Evolutionary conservation across 2,797 vertebrate species (phyloP).

Genomic region (Neostethus bicornis): DNA sequence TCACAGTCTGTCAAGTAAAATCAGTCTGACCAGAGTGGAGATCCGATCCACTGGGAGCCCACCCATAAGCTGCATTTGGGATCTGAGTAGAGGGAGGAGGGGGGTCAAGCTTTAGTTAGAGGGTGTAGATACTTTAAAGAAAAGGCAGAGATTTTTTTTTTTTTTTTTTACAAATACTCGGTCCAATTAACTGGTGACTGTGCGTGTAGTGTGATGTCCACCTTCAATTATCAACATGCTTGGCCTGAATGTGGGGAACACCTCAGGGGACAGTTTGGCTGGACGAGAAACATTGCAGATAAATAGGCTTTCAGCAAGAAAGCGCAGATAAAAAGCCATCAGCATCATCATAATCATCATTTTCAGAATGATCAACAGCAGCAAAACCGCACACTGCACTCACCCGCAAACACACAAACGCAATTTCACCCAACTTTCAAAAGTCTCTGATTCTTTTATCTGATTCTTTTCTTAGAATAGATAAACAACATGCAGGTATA

Average conservation of each 20-base stretch:
- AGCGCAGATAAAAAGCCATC: constrained; percentile 53
- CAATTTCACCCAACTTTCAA: too few relatives aligned
- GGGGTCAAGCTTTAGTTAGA: constrained; percentile 6
- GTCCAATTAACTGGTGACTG: constrained; percentile 10
- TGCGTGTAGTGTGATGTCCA: constrained; percentile 18
- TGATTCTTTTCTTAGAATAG: constrained; percentile 47
- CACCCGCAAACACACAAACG: constrained; percentile 4
- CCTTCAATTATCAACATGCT: constrained; percentile 36
- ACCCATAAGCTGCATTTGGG: constrained; percentile 33
- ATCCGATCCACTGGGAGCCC: constrained; percentile 82
- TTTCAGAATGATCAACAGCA: constrained; percentile 58
- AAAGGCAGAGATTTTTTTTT: background rate
- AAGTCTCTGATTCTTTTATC: constrained; percentile 57
- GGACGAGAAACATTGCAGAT: constrained; percentile 41
- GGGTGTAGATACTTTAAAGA: background rate
- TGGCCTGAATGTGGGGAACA: constrained; percentile 32
- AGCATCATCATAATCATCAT: constrained; percentile 61
- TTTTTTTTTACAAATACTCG: constrained; percentile 18
- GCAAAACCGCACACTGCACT: constrained; percentile 28
- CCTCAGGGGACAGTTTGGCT: constrained; percentile 43
- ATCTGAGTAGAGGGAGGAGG: too few relatives aligned
- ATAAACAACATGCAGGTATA: constrained; percentile 11
- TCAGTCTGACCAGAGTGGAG: constrained; percentile 79
- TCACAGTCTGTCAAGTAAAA: constrained; percentile 91
- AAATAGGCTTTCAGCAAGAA: constrained; percentile 54